Percentiles rank a stretch among this genome's conserved stretches.
phyloP scores from a whole-genome alignment of 2,888 invertebrate genomes.

The Coenonympha arcania region DNA sequence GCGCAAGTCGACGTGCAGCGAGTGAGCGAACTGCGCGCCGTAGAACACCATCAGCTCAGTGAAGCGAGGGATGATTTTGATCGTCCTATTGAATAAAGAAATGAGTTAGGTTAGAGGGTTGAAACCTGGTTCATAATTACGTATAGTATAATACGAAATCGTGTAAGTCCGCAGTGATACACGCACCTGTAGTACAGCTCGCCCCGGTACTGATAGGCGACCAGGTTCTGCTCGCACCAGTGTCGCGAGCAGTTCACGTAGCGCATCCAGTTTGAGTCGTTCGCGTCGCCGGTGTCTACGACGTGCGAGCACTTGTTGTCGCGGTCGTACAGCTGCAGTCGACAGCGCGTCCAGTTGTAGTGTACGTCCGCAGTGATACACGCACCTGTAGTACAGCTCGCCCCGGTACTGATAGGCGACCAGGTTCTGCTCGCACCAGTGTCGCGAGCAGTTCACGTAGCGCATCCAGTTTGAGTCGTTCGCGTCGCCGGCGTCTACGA shows the following conservation, averaged over 20 bases:
- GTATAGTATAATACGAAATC: too few species aligned
- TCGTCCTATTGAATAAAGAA: conserved; percentile 52
- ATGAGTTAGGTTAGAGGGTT: neutral
- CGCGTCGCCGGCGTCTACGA: too few species aligned
- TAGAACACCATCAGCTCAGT: conserved; percentile 59
- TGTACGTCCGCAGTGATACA: too few species aligned
- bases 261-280: conserved; percentile 72
- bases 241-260: conserved; percentile 71
- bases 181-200: too few species aligned
- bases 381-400: too few species aligned
- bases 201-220: conserved; percentile 62
- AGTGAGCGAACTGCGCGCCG: conserved; percentile 48
- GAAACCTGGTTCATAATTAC: too few species aligned
- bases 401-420: too few species aligned
- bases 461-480: too few species aligned
- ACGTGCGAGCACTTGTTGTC: conserved; percentile 33
- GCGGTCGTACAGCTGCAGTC: conserved; percentile 26
- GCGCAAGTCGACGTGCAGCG: conserved; percentile 23
- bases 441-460: too few species aligned
- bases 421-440: too few species aligned
- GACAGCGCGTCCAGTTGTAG: too few species aligned
- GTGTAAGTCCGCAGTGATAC: too few species aligned
- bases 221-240: conserved; percentile 68
- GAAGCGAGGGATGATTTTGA: conserved; percentile 49
- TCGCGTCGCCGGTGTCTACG: conserved; percentile 58